Evolutionary conservation across 2,888 invertebrate species (phyloP).

Genomic region (Amiota mariae): DNA sequence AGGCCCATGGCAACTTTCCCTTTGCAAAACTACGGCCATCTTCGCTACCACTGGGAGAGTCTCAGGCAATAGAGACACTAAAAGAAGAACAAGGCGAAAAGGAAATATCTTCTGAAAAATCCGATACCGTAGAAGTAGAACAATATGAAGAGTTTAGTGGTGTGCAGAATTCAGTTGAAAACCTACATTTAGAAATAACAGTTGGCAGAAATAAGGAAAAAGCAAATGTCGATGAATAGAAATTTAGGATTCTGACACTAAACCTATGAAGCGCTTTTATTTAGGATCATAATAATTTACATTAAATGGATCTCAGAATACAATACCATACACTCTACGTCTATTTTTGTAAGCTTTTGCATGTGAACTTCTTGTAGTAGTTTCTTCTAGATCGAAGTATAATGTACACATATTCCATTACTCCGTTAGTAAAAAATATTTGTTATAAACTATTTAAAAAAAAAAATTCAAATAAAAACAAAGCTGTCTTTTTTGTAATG

Average conservation of each 20-base stretch:
- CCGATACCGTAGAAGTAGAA: conserved; percentile 30
- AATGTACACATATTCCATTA: too few relatives aligned
- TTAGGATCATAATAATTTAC: conserved; percentile 22
- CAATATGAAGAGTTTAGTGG: conserved; percentile 39
- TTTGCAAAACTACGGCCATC: conserved; percentile 72
- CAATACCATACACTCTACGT: background rate
- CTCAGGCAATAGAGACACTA: conserved; percentile 35
- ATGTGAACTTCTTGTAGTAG: background rate
- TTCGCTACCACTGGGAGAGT: conserved; percentile 67
- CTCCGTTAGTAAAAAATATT: background rate
- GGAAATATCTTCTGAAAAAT: conserved; percentile 17
- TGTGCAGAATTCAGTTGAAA: background rate
- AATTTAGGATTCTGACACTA: background rate
- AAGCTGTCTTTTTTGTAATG: conserved; percentile 63
- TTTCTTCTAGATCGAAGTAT: too few relatives aligned
- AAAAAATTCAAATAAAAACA: conserved; percentile 55
- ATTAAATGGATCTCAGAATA: conserved; percentile 46
- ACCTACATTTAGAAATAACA: background rate
- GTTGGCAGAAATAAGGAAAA: conserved; percentile 49
- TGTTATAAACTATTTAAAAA: conserved; percentile 23
- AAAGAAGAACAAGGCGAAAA: conserved; percentile 24
- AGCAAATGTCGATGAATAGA: conserved; percentile 34
- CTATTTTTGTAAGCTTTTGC: conserved; percentile 34
- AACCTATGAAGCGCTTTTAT: conserved; percentile 42
- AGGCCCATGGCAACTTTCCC: conserved; percentile 74